phyloP scores from a whole-genome alignment of 2,797 vertebrate genomes.

The Pipistrellus nathusii region DNA sequence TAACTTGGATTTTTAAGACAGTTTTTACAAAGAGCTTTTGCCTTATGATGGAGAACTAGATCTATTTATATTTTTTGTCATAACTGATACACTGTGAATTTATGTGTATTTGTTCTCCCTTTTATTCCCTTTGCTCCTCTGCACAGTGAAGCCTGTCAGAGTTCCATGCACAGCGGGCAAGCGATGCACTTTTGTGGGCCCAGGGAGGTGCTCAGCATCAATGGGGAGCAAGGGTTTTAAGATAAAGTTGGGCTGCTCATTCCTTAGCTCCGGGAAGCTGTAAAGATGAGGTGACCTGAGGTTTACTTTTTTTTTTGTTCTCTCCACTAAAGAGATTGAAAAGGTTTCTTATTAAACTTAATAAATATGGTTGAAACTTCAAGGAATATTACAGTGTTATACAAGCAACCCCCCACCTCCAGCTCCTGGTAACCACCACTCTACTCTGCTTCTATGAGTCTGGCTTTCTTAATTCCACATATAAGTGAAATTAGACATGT shows the following conservation, averaged over 20 bases:
- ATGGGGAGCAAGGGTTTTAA: neutral
- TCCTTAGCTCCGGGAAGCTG: neutral
- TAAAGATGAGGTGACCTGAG: neutral
- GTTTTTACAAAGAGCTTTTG: neutral
- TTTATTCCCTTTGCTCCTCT: neutral
- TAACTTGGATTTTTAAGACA: constrained; percentile 20
- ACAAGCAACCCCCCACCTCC: neutral
- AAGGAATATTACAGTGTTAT: neutral
- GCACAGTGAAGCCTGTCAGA: neutral
- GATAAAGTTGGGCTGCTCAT: neutral
- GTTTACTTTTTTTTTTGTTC: neutral
- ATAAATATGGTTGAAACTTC: neutral
- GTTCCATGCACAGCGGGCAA: neutral
- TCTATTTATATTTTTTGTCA: neutral
- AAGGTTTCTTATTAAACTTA: neutral
- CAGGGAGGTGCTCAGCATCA: neutral
- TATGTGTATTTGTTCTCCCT: neutral
- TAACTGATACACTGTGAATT: neutral
- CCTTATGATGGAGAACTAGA: constrained; percentile 19
- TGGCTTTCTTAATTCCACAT: neutral
- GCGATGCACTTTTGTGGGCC: neutral
- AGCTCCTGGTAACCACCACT: neutral
- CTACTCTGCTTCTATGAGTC: neutral
- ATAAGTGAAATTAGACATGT: neutral
- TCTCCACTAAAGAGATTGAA: neutral